Percentiles rank a stretch among this genome's conserved stretches.
Conservation (phyloP, 2,797 vertebrate genomes). For the Acestrorhynchus altus region DNA sequence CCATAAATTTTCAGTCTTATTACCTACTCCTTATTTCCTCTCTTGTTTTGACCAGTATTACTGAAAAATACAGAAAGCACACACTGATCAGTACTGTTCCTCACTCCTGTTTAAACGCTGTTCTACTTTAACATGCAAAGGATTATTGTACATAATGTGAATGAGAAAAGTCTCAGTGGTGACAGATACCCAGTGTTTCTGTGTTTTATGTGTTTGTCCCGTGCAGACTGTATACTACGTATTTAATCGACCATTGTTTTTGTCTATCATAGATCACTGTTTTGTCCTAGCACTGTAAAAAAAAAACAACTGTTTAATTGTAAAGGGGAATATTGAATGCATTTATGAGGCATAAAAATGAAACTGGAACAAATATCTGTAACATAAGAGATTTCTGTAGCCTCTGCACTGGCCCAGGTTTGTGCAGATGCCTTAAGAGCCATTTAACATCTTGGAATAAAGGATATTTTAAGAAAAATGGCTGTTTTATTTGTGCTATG, state of each 20-base stretch:
- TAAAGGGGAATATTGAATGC: slow-evolving; percentile 30
- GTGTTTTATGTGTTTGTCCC: slow-evolving; percentile 75
- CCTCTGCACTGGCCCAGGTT: slow-evolving; percentile 68
- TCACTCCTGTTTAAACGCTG: slow-evolving; percentile 64
- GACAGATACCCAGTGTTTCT: slow-evolving; percentile 70
- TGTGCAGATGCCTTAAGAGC: slow-evolving; percentile 87
- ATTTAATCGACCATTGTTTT: slow-evolving; percentile 86
- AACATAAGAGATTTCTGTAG: slow-evolving; percentile 66
- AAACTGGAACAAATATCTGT: slow-evolving; percentile 56
- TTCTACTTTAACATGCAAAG: slow-evolving; percentile 69
- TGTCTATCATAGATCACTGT: slow-evolving; percentile 59
- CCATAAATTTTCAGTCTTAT: not conserved
- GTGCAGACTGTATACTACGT: slow-evolving; percentile 77
- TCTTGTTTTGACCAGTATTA: not conserved
- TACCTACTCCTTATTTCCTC: not conserved
- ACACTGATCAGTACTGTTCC: slow-evolving; percentile 7
- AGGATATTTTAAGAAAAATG: slow-evolving; percentile 84
- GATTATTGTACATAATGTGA: slow-evolving; percentile 77
- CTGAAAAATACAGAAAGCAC: not conserved
- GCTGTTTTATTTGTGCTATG: slow-evolving; percentile 3
- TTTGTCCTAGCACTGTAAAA: slow-evolving; percentile 54
- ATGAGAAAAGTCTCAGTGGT: slow-evolving; percentile 73
- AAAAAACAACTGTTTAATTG: slow-evolving; percentile 18
- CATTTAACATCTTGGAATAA: slow-evolving; percentile 86
- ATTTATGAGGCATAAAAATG: slow-evolving; percentile 19